phyloP scores from a whole-genome alignment of 2,888 invertebrate species.

The Kryphioiulus occultus region DNA sequence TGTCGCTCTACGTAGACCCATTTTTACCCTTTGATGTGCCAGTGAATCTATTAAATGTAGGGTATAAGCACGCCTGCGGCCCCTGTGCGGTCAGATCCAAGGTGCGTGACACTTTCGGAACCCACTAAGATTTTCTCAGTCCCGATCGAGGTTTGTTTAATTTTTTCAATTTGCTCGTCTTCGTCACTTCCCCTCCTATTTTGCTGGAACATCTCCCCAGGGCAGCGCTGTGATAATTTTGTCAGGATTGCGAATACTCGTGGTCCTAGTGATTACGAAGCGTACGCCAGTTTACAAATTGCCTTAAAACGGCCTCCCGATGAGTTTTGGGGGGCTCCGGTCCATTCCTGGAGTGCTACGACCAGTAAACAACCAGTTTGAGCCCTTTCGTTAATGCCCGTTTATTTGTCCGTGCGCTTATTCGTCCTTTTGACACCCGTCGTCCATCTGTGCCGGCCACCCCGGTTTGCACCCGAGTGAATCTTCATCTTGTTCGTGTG shows the following conservation, averaged over 20 bases:
- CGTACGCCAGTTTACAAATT: neutral
- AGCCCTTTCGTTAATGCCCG: neutral
- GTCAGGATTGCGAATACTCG: neutral
- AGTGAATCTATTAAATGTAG: slow-evolving; percentile 30
- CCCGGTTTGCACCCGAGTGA: neutral
- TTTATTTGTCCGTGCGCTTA: neutral
- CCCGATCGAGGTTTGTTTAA: neutral
- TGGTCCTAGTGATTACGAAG: neutral
- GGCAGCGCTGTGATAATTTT: slow-evolving; percentile 30
- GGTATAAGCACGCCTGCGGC: neutral
- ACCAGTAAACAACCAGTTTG: slow-evolving; percentile 12
- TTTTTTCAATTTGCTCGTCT: neutral
- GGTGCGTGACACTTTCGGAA: neutral
- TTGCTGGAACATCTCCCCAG: neutral
- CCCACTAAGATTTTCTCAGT: neutral
- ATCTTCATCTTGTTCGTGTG: neutral
- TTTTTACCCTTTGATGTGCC: slow-evolving; percentile 21
- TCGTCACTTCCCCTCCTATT: neutral
- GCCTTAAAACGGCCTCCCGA: slow-evolving; percentile 13
- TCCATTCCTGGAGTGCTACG: slow-evolving; percentile 17
- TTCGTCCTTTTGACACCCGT: neutral
- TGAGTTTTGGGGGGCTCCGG: neutral
- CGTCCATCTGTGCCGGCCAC: neutral
- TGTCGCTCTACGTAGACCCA: neutral
- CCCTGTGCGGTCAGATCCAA: neutral